Percentiles rank a stretch among this genome's conserved stretches.
Evolutionary conservation across 2,888 invertebrate genomes (phyloP).

Genomic region (Drosophila dives): DNA sequence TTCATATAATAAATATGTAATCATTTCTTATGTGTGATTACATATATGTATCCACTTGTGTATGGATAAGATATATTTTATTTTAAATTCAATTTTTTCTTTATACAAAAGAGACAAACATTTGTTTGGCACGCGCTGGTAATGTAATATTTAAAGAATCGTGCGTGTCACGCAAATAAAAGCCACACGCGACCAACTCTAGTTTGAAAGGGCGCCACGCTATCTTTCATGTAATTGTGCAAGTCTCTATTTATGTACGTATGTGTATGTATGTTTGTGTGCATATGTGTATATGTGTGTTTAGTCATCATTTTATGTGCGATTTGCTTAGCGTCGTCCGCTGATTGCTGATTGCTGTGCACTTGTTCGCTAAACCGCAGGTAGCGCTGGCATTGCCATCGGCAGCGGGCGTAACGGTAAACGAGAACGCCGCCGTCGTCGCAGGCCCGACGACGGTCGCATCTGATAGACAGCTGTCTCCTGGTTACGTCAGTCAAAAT

Average conservation of each 20-base stretch:
- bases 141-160: not conserved
- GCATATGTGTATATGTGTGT: slow-evolving; percentile 5
- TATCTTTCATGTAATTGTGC: slow-evolving; percentile 27
- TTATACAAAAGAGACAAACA: not conserved
- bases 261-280: slow-evolving; percentile 9
- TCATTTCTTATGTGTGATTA: not conserved
- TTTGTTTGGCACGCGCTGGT: not conserved
- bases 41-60: not conserved
- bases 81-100: not conserved
- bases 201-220: slow-evolving; percentile 27
- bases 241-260: not conserved
- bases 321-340: slow-evolving; percentile 9
- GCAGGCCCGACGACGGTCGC: slow-evolving; percentile 67
- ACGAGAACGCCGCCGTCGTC: slow-evolving; percentile 44
- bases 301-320: slow-evolving; percentile 39
- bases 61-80: not conserved
- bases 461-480: slow-evolving; percentile 85
- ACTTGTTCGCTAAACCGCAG: slow-evolving; percentile 84
- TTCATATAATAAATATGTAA: not conserved
- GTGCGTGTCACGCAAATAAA: not conserved
- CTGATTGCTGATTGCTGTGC: slow-evolving; percentile 70
- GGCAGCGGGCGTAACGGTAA: slow-evolving; percentile 79
- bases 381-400: slow-evolving; percentile 68
- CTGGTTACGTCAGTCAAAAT: slow-evolving; percentile 85
- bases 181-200: not conserved